Percentiles rank a stretch among this genome's conserved stretches.
These are phyloP conservation scores for Nemotelus nigrinus DNA, from an alignment of 2,888 invertebrate species.

Conservation along the genomic window DNA sequence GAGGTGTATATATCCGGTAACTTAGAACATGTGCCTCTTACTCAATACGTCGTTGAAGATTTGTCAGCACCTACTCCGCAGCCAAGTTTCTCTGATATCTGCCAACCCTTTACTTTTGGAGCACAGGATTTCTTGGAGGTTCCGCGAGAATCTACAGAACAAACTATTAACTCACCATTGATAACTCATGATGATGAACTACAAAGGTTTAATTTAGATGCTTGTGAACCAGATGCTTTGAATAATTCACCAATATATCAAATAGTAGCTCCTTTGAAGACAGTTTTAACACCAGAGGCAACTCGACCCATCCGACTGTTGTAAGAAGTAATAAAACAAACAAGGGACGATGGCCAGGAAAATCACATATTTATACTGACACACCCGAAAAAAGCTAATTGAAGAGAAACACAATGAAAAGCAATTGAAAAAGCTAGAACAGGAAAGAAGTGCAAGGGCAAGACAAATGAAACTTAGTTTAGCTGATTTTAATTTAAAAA, in stretches of 20 bases:
- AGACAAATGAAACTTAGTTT: slow-evolving; percentile 23
- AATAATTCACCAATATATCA: slow-evolving; percentile 45
- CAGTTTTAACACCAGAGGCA: slow-evolving; percentile 2
- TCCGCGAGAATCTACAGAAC: slow-evolving; percentile 31
- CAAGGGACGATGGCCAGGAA: slow-evolving; percentile 16
- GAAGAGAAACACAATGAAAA: slow-evolving; percentile 14
- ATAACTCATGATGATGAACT: slow-evolving; percentile 41
- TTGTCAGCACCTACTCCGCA: slow-evolving; percentile 45
- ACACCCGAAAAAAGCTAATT: slow-evolving; percentile 12
- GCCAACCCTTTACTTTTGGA: slow-evolving; percentile 44
- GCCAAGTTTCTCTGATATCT: slow-evolving; percentile 46
- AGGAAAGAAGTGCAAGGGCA: slow-evolving; percentile 13
- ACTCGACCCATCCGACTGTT: slow-evolving; percentile 5
- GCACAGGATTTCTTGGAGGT: slow-evolving; percentile 29
- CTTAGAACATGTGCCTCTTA: slow-evolving; percentile 44
- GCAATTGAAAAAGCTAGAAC: slow-evolving; percentile 27
- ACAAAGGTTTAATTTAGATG: no score
- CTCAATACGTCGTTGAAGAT: slow-evolving; percentile 46
- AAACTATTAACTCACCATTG: slow-evolving; percentile 44
- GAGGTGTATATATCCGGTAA: slow-evolving; percentile 37
- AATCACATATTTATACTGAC: slow-evolving; percentile 27
- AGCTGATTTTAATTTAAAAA: no score
- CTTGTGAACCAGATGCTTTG: slow-evolving; percentile 26
- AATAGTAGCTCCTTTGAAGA: slow-evolving; percentile 30
- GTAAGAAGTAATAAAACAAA: slow-evolving; percentile 8